Evolutionary conservation across 2,113 vertebrate species (phyloP).

Genomic region (Chionomys nivalis): DNA sequence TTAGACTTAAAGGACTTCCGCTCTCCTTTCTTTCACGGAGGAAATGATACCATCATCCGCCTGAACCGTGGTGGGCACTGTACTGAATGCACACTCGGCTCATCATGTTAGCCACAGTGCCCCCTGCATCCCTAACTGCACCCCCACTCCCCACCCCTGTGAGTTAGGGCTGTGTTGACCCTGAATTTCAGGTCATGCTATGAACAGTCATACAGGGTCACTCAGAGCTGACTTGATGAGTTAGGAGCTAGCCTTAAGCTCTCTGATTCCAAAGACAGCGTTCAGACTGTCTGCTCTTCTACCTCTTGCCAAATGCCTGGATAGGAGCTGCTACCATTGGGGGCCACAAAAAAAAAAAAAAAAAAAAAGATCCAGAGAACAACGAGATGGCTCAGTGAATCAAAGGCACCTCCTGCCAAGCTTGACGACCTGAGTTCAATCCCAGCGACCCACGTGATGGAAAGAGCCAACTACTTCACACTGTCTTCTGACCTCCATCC

Average conservation of each 20-base stretch:
- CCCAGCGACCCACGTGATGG: background rate
- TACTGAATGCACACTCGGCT: background rate
- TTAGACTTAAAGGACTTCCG: background rate
- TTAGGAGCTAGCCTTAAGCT: background rate
- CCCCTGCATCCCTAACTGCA: accelerated
- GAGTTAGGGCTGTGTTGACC: background rate
- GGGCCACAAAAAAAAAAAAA: background rate
- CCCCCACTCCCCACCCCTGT: background rate
- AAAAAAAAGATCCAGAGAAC: background rate
- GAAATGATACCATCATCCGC: background rate
- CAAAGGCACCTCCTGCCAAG: no score
- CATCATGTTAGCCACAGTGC: background rate
- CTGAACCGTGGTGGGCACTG: background rate
- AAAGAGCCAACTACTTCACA: background rate
- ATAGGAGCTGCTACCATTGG: background rate
- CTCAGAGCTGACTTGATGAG: background rate
- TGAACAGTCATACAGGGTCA: background rate
- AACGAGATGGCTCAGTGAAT: background rate
- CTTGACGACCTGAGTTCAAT: background rate
- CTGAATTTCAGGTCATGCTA: background rate
- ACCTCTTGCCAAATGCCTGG: background rate
- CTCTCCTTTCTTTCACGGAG: slow-evolving; percentile 27
- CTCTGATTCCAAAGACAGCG: background rate
- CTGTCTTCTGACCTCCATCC: background rate
- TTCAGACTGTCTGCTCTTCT: background rate